Conservation (phyloP, 2,888 invertebrate genomes). For the Drosophila ezoana region DNA sequence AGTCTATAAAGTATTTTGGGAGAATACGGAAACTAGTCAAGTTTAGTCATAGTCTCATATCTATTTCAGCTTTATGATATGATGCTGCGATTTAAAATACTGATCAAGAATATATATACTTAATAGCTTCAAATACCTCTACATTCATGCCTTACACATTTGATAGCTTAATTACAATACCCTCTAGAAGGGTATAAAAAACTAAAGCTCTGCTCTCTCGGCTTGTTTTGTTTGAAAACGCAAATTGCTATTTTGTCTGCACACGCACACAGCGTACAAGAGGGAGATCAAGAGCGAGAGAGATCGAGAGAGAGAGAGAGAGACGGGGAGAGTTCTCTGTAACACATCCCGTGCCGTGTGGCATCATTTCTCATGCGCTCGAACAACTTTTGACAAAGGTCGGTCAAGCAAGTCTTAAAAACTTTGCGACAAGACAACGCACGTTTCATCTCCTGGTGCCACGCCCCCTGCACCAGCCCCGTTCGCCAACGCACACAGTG, state of each 20-base stretch:
- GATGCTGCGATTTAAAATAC: too few species aligned
- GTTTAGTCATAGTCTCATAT: too few species aligned
- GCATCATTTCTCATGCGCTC: conserved; percentile 81
- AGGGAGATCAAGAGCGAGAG: neutral
- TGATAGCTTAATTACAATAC: too few species aligned
- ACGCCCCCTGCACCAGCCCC: neutral
- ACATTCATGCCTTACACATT: too few species aligned
- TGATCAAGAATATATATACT: too few species aligned
- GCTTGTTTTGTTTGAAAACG: conserved; percentile 74
- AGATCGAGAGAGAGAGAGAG: conserved; percentile 2
- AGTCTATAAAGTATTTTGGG: too few species aligned
- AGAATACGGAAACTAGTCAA: too few species aligned
- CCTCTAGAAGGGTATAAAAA: conserved; percentile 18
- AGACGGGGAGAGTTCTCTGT: conserved; percentile 33
- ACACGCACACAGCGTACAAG: conserved; percentile 34
- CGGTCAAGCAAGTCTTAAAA: conserved; percentile 82
- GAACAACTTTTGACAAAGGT: conserved; percentile 81
- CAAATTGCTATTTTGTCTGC: conserved; percentile 79
- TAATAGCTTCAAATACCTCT: too few species aligned
- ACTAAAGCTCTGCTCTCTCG: conserved; percentile 69
- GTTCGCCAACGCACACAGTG: neutral
- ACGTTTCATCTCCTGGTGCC: conserved; percentile 64
- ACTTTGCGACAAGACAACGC: conserved; percentile 80
- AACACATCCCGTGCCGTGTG: conserved; percentile 70
- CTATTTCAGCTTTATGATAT: too few species aligned